Evolutionary conservation across 2,797 vertebrate genomes (phyloP).

Genomic region (Zalophus californianus): DNA sequence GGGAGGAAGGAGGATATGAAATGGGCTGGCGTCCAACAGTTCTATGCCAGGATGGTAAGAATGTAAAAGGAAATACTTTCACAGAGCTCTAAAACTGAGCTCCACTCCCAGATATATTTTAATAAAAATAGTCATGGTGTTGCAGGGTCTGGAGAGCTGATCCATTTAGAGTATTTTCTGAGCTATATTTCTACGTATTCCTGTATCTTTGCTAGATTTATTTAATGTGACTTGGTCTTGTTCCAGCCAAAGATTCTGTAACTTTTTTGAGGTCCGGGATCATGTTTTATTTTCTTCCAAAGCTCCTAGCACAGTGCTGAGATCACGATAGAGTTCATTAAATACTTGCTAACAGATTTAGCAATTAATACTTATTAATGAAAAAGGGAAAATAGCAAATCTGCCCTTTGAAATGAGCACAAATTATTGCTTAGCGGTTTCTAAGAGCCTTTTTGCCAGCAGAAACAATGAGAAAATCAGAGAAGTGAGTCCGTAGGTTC

Average conservation of each 20-base stretch:
- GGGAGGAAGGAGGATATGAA: background rate
- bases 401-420: constrained; percentile 42
- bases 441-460: background rate
- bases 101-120: background rate
- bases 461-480: constrained; percentile 25
- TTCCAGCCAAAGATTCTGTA: constrained; percentile 28
- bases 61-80: background rate
- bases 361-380: constrained; percentile 45
- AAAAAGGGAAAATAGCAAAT: constrained; percentile 4
- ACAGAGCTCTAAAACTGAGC: background rate
- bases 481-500: background rate
- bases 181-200: background rate
- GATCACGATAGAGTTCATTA: constrained; percentile 51
- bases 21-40: background rate
- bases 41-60: background rate
- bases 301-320: background rate
- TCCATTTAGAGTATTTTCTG: background rate
- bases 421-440: constrained; percentile 10
- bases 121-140: background rate
- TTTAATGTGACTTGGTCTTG: constrained; percentile 50
- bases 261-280: background rate
- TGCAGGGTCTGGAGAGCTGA: background rate
- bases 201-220: constrained; percentile 32
- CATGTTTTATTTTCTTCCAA: constrained; percentile 58
- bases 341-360: constrained; percentile 39